These are phyloP conservation scores for Motacilla tschutschensis DNA, from an alignment of 2,113 vertebrate species.

Conservation along the genomic window DNA sequence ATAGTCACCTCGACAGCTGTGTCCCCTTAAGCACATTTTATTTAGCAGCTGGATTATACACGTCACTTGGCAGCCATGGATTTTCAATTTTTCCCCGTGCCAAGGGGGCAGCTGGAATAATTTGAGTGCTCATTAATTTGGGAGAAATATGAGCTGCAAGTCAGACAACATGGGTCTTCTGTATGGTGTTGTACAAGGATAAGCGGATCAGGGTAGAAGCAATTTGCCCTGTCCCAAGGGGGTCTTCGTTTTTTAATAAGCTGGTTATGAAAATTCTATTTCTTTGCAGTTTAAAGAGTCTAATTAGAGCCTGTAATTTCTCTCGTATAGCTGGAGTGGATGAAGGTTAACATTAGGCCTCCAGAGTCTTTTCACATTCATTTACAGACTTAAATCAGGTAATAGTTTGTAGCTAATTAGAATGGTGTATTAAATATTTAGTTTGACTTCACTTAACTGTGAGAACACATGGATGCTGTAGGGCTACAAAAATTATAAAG, in stretches of 20 bases:
- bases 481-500: constrained; percentile 56
- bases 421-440: constrained; percentile 78
- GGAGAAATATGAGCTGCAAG: constrained; percentile 75
- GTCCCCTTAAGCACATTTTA: constrained; percentile 81
- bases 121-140: constrained; percentile 79
- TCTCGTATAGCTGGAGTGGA: constrained; percentile 70
- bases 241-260: constrained; percentile 78
- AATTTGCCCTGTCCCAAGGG: constrained; percentile 77
- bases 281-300: constrained; percentile 81
- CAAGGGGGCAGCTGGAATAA: constrained; percentile 83
- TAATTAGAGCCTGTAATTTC: constrained; percentile 83
- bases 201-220: constrained; percentile 75
- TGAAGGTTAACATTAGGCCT: constrained; percentile 79
- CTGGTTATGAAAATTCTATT: constrained; percentile 85
- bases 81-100: constrained; percentile 75
- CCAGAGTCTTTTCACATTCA: constrained; percentile 76
- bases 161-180: constrained; percentile 74
- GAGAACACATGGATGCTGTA: constrained; percentile 51
- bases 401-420: constrained; percentile 84
- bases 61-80: constrained; percentile 81
- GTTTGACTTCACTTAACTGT: constrained; percentile 70
- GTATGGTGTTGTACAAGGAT: constrained; percentile 71
- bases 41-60: constrained; percentile 85
- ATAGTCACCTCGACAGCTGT: constrained; percentile 81
- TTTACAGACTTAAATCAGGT: constrained; percentile 82